Evolutionary conservation across 1,140 invertebrate genomes (phyloP).

Genomic region (Sminthurinus signatus): DNA sequence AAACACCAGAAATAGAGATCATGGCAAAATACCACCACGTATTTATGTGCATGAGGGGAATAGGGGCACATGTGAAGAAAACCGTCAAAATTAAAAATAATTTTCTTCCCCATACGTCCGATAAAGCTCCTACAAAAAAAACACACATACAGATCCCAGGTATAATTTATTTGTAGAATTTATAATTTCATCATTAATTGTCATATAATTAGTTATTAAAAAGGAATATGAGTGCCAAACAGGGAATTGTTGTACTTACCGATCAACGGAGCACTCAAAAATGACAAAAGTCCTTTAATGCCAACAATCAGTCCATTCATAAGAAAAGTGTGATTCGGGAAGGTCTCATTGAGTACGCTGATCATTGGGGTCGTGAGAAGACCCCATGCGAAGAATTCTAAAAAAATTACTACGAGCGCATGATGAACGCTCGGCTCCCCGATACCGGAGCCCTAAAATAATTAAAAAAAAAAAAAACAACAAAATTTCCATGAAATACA

Average conservation of each 20-base stretch:
- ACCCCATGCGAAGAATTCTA: conserved; percentile 99
- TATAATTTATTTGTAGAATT: no score
- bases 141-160: no score
- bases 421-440: conserved; percentile 94
- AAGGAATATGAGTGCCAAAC: no score
- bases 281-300: conserved; percentile 92
- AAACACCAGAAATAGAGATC: conserved; percentile 97
- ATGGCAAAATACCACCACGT: conserved; percentile 99
- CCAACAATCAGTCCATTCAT: conserved; percentile 99
- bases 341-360: conserved; percentile 90
- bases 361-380: conserved; percentile 97
- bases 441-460: conserved; percentile 69
- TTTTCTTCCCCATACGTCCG: conserved; percentile 97
- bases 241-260: no score
- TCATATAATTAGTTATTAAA: no score
- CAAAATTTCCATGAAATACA: not conserved
- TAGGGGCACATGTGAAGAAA: conserved; percentile 98
- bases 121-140: no score
- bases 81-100: conserved; percentile 97
- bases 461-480: conserved; percentile 31
- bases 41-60: conserved; percentile 97
- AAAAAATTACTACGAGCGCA: conserved; percentile 96
- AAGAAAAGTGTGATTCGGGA: conserved; percentile 97
- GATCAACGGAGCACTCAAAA: conserved; percentile 92
- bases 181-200: no score